Base-by-base conservation (phyloP, 2,888 invertebrate species). In the Teleiodes luculella region DNA sequence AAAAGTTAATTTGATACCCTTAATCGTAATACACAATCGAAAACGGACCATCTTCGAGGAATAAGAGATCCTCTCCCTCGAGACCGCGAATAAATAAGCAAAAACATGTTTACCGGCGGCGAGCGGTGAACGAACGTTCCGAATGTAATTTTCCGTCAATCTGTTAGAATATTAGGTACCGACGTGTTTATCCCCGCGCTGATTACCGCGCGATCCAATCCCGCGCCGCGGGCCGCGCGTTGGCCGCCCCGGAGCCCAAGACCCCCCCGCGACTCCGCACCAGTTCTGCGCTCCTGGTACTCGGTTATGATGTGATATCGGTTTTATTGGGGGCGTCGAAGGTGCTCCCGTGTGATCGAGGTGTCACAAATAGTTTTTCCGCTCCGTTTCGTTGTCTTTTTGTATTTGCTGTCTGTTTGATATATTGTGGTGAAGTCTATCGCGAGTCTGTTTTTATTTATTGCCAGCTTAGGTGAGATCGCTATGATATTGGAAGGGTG, bases 311-410 rank as follows among this genome's bases (percentile, higher is more conserved):
- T 76, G 76, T 72, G 76, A 81, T 83, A 80, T 80, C 73, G 80
- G 70, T 74, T 75, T 80, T 81, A 83, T 84, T 80, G 82, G 72
- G 68, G 72, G 70, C 73, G 74, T 68, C 64, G 62, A 59, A 69
- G 69, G 66, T 70, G 68, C 66, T 67, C 72, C 65, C 70, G 62
- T 59, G 67, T 67, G 71, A 74, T 72, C 71, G 78, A 78, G 76
- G 81, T 78, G 81, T 74, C 78, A 72, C 78, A 78, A 79, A 79
- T 81, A 82, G 80, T 81, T 80, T 78, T 75, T 73, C 71, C 70
- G 73, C 70, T 73, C 77, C 74, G 75, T 75, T 80, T 75, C 64
- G 48, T 61, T 61, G 68, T 64, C 67, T 66, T 55, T 61, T 60
- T 67, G 64, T 63, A 63, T 73, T 67, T 65, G 64, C 64, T 57